Evolutionary conservation across 2,888 invertebrate genomes (phyloP).

Genomic region (Heliconius sara): DNA sequence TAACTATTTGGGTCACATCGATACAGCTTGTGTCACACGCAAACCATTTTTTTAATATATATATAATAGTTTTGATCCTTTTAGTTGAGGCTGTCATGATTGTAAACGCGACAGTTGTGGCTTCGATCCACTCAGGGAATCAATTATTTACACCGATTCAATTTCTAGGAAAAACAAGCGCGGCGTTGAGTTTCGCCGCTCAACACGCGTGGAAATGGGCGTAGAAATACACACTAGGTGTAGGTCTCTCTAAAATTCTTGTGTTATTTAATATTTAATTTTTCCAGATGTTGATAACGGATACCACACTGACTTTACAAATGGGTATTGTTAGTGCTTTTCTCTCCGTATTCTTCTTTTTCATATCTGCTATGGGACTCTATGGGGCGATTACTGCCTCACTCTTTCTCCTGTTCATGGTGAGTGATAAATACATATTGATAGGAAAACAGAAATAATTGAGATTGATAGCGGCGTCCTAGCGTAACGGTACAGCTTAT

Average conservation of each 20-base stretch:
- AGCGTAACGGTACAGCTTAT: too few relatives aligned
- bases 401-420: slow-evolving; percentile 72
- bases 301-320: slow-evolving; percentile 57
- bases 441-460: too few relatives aligned
- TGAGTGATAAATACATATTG: slow-evolving; percentile 50
- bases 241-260: too few relatives aligned
- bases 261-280: too few relatives aligned
- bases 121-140: not conserved
- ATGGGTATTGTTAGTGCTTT: slow-evolving; percentile 58
- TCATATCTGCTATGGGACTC: slow-evolving; percentile 70
- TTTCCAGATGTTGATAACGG: slow-evolving; percentile 62
- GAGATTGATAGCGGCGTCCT: too few relatives aligned
- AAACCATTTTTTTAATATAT: slow-evolving; percentile 5
- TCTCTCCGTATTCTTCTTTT: slow-evolving; percentile 60
- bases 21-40: slow-evolving; percentile 13
- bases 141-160: not conserved
- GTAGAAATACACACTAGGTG: too few relatives aligned
- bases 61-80: not conserved
- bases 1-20: slow-evolving; percentile 20
- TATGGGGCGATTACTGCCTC: slow-evolving; percentile 68
- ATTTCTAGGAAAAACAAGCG: not conserved
- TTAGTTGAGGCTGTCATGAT: not conserved
- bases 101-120: not conserved
- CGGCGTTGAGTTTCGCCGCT: not conserved
- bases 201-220: not conserved